These are phyloP conservation scores for Drosophila triauraria DNA, from an alignment of 1,140 invertebrate genomes.

Conservation along the genomic window DNA sequence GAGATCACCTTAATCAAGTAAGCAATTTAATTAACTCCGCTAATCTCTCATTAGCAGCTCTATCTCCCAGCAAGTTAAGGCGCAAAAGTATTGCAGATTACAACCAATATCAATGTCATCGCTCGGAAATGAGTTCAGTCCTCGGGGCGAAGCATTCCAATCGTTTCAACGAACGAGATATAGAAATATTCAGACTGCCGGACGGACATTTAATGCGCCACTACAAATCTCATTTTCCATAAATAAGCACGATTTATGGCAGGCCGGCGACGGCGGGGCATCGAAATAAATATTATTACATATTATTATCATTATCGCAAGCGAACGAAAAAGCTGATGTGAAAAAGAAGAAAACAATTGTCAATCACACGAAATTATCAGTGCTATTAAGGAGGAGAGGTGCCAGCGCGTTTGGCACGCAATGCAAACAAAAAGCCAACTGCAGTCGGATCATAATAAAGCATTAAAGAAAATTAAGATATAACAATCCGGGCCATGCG, in stretches of 20 bases:
- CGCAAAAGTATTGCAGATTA: slow-evolving; percentile 18
- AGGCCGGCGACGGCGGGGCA: slow-evolving; percentile 18
- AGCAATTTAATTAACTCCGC: slow-evolving; percentile 53
- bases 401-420: slow-evolving; percentile 38
- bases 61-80: slow-evolving; percentile 5
- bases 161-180: slow-evolving; percentile 51
- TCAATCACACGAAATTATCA: slow-evolving; percentile 72
- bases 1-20: slow-evolving; percentile 36
- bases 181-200: slow-evolving; percentile 3
- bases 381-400: slow-evolving; percentile 16
- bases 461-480: slow-evolving; percentile 80
- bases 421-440: slow-evolving; percentile 42
- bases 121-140: slow-evolving; percentile 53
- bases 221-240: slow-evolving; percentile 76
- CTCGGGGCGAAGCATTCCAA: slow-evolving; percentile 50
- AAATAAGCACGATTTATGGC: slow-evolving; percentile 75
- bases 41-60: slow-evolving; percentile 13
- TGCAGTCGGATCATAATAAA: slow-evolving; percentile 73
- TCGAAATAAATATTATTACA: slow-evolving; percentile 64
- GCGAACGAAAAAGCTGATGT: slow-evolving; percentile 34
- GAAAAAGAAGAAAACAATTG: slow-evolving; percentile 59
- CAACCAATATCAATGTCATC: slow-evolving; percentile 71
- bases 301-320: slow-evolving; percentile 73
- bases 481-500: slow-evolving; percentile 64
- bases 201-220: slow-evolving; percentile 61